phyloP scores from a whole-genome alignment of 37 sponge, comb jelly and placozoan genomes.

The Dysidea cf. avara region DNA sequence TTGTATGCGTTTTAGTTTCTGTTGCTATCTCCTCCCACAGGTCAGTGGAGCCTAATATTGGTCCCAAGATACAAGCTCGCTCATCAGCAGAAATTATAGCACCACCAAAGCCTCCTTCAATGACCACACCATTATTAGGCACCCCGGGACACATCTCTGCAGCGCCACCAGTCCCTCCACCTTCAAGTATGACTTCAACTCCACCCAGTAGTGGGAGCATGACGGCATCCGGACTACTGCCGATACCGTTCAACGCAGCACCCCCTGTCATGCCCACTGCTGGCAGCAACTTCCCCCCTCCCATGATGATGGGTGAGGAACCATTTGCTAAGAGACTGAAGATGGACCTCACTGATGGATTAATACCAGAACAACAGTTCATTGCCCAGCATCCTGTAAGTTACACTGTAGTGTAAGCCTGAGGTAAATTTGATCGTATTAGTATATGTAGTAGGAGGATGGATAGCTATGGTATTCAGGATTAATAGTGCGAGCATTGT shows the following conservation, averaged over 20 bases:
- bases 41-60: no score
- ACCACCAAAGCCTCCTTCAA: not conserved
- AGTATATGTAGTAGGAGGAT: no score
- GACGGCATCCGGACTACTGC: constrained; percentile 1
- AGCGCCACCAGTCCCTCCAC: constrained; percentile 1
- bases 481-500: no score
- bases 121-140: not conserved
- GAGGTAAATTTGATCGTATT: no score
- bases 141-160: not conserved
- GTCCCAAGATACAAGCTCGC: not conserved
- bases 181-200: constrained; percentile 15
- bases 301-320: constrained; percentile 43
- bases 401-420: no score
- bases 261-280: constrained; percentile 1
- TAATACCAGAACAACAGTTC: constrained; percentile 75
- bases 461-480: no score
- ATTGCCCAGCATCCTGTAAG: constrained; percentile 72
- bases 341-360: constrained; percentile 43
- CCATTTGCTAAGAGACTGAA: constrained; percentile 53
- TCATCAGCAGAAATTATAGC: not conserved
- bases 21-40: constrained; percentile 5
- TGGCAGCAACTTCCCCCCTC: constrained; percentile 21
- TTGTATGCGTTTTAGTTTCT: not conserved
- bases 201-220: not conserved
- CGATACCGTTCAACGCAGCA: not conserved